Base-by-base conservation (phyloP, 2,888 invertebrate species). In the Theretra japonica region DNA sequence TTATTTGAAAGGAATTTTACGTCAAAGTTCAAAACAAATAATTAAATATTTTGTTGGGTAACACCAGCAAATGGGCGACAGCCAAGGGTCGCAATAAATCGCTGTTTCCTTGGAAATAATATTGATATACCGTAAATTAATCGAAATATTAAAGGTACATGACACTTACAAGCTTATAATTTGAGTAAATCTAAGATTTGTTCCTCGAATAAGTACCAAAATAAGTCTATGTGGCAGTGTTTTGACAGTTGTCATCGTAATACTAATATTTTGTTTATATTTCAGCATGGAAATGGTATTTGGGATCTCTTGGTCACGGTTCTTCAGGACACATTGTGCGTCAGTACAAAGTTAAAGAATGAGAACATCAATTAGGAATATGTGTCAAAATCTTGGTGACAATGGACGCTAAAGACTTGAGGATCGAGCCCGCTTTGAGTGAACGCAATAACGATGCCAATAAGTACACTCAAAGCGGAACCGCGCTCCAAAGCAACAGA, bases 31-130 rank as follows among this genome's bases (percentile, higher is more conserved):
- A 68, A 68, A 23, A 68, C 50, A 68, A n/a, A 28, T 65, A 21
- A 25, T 15, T 41, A 1, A 59, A 41, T 59, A 59, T 41, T 70
- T n/a, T 59, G 21, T 73, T 48, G 74, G 82, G 86, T 80, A 90
- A 90, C 87, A 86, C 82, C 76, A 73, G 70, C 73, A 78, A 77
- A 88, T 89, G 87, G 89, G 85, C 85, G 88, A 91, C 85, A 82
- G 83, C 78, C 85, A 84, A 86, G 81, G 85, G 86, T 88, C 89
- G 91, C 90, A 91, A 86, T 93, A 92, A 89, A 93, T 93, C 93
- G 91, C 89, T 93, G 92, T 94, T 91, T 91, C 93, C 93, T 89
- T 90, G 93, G 93, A 92, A 92, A 94, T 94, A 90, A 75, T 92
- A 94, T 93, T 88, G 93, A 94, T 93, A 85, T 90, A 88, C 86